Conservation (phyloP, 2,113 vertebrate species). For the Percopsis transmontana region DNA sequence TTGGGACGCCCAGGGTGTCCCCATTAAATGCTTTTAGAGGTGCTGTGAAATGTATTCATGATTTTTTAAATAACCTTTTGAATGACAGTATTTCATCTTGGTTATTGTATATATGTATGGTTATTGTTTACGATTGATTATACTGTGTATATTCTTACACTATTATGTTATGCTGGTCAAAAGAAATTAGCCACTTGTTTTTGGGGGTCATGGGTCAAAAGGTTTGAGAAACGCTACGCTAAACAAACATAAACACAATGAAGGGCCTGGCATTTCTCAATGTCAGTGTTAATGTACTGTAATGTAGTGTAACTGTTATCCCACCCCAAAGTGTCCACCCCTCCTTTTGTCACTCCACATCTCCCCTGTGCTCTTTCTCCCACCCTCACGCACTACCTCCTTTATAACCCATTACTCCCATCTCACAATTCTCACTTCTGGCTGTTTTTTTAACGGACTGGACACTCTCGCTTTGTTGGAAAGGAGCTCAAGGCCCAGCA, state of each 20-base stretch:
- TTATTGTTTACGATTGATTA: too few relatives aligned
- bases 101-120: too few relatives aligned
- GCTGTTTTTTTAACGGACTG: slow-evolving; percentile 44
- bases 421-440: slow-evolving; percentile 63
- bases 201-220: background rate
- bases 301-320: slow-evolving; percentile 36
- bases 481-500: slow-evolving; percentile 17
- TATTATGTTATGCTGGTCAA: too few relatives aligned
- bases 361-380: slow-evolving; percentile 40
- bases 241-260: slow-evolving; percentile 28
- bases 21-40: too few relatives aligned
- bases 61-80: too few relatives aligned
- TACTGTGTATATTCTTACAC: too few relatives aligned
- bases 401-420: slow-evolving; percentile 78
- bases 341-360: slow-evolving; percentile 58
- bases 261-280: slow-evolving; percentile 44
- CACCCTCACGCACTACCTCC: slow-evolving; percentile 64
- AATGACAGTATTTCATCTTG: too few relatives aligned
- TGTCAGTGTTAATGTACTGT: slow-evolving; percentile 48
- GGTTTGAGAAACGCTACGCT: background rate
- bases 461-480: slow-evolving; percentile 40
- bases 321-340: slow-evolving; percentile 25
- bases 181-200: too few relatives aligned
- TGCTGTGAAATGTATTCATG: too few relatives aligned
- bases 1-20: too few relatives aligned